Base-by-base conservation (phyloP, 2,113 vertebrate genomes). In the Centropus unirufus region DNA sequence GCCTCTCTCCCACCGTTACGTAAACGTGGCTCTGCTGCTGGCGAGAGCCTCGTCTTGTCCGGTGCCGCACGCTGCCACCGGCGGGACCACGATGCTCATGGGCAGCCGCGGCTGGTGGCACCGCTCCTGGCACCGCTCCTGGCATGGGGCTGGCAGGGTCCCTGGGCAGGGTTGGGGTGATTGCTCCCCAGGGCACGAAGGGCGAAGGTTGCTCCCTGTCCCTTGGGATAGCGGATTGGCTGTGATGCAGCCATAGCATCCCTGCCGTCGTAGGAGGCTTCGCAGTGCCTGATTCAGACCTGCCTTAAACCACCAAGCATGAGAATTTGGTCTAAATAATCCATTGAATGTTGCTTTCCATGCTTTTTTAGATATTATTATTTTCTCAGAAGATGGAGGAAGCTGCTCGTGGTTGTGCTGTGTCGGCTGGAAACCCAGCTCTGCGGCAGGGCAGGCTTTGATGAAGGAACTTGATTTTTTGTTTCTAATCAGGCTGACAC, bases 1-100 rank as follows among this genome's bases (percentile, higher is more conserved):
- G 94, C 96, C 32, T 8, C 83, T 24, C 83, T 76, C 83, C 69
- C 36, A 46, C 54, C 14, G 42, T 94, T 96, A 97, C 57, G 58
- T 95, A 94, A 96, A 91, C 0, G 86, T 87, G 24, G 90, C 91
- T 12, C 21, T 16, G 73, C 72, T 32, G 52, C 10, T 12, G 82
- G 64, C 17, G 7, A 36, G 32, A 49, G 93, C 74, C 67, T 59
- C 40, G 32, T 34, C 49, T 17, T 4, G 58, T 17, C 67, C 32
- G 2, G 3, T 46, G 83, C 81, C 39, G 9, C 46, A 5, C 17
- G 44, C 81, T 46, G 64, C 30, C 11, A 9, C 9, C 0, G 6
- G 30, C 2, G 2, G 11, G 22, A 61, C 47, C 19, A 1, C 1
- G 42, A 27, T 74, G 68, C 49, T n/a, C 19, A 0, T 0, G 26